Evolutionary conservation across 2,888 invertebrate species (phyloP).

Genomic region (Leptodirus hochenwartii): DNA sequence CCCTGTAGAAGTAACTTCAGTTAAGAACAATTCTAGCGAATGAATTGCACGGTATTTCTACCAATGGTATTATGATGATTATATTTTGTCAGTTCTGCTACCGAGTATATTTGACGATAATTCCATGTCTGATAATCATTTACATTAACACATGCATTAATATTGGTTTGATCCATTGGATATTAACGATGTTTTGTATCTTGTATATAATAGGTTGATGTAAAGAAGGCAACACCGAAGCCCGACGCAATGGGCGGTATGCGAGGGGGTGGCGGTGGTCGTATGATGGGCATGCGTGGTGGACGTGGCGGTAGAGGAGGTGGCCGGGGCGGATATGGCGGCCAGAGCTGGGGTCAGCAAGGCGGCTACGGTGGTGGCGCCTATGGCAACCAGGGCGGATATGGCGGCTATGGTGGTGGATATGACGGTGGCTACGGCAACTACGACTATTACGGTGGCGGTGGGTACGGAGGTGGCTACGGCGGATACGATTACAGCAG

Average conservation of each 20-base stretch:
- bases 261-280: slow-evolving; percentile 35
- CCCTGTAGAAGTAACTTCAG: not conserved
- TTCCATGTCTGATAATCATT: slow-evolving; percentile 8
- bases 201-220: slow-evolving; percentile 52
- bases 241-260: slow-evolving; percentile 43
- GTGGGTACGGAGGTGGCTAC: slow-evolving; percentile 61
- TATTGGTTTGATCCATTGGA: slow-evolving; percentile 5
- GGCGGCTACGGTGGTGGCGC: slow-evolving; percentile 48
- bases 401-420: slow-evolving; percentile 47
- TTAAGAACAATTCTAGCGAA: not conserved
- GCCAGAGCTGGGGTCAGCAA: slow-evolving; percentile 22
- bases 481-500: slow-evolving; percentile 66
- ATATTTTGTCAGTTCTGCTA: slow-evolving; percentile 16
- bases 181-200: too few species aligned
- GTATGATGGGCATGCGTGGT: slow-evolving; percentile 50
- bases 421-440: slow-evolving; percentile 59
- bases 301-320: slow-evolving; percentile 34
- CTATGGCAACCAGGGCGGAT: slow-evolving; percentile 27
- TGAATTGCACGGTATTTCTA: too few species aligned
- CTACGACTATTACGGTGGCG: slow-evolving; percentile 52
- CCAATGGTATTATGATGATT: too few species aligned
- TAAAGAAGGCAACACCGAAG: slow-evolving; percentile 87
- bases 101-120: slow-evolving; percentile 13
- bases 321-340: slow-evolving; percentile 45
- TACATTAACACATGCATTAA: not conserved